Base-by-base conservation (phyloP, 2,888 invertebrate species). In the Epinotia demarniana region DNA sequence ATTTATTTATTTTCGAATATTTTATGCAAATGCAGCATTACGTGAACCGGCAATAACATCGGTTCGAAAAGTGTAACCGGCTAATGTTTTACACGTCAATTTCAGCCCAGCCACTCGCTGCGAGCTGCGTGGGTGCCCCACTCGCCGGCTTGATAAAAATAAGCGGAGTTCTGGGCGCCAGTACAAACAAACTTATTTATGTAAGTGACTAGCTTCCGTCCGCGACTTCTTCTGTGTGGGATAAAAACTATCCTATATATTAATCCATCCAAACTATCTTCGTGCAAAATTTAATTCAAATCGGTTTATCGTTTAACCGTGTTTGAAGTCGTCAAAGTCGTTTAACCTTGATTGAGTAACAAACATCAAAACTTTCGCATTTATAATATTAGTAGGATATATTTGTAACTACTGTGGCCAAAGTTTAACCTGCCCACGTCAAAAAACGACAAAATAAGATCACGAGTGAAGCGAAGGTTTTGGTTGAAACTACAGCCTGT, bases 1-100 rank as follows among this genome's bases (percentile, higher is more conserved):
- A 1, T 6, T 9, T 57, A 1, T 19, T 19, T 57, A 3, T 19
- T 19, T 53, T 53, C 33, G 33, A 19, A 39, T 55, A 12, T 57
- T 68, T 55, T 11, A 3, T 58, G 23, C 16, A 13, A 58, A 57
- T 39, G 18, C 27, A 70, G 18, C 13, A 18, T 72, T 63, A 49
- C 19, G 18, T 49, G 27, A 66, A 16, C 5, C 33, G 33, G 27
- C 46, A 33, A 66, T 58, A 72, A 58, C 58, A 63, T 12, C 11
- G 8, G 66, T 53, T 64, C 27, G 23, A 61, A 61, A 53, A 60
- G 60, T 73, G 66, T 39, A 49, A 60, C 11, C 18, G 46, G 66
- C 72, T 72, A 66, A 72, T 72, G 60, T 73, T 69, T 46, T 60
- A 39, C 66, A 19, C 60, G 66, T 73, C 72, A 73, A 66, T 39